phyloP scores from a whole-genome alignment of 2,797 vertebrate genomes.

The Lagorchestes hirsutus region DNA sequence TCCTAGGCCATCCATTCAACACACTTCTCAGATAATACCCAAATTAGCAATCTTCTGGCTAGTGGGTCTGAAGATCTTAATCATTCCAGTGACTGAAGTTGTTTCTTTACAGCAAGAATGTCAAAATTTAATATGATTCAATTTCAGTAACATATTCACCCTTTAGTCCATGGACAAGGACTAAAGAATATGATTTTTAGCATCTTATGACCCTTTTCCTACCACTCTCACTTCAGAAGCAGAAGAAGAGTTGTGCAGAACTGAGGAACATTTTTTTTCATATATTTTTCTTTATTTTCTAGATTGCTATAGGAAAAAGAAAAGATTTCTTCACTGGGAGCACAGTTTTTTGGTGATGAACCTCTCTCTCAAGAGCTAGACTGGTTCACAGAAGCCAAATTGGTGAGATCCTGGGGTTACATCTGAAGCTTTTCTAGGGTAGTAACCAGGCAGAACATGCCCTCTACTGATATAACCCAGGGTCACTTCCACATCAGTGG shows the following conservation, averaged over 20 bases:
- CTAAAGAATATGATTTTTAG: neutral
- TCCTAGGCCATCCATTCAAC: neutral
- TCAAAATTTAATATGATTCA: neutral
- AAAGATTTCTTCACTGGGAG: too few relatives aligned
- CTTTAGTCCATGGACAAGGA: neutral
- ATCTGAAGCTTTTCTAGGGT: neutral
- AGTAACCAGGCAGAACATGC: neutral
- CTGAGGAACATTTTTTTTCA: neutral
- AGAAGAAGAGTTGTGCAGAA: neutral
- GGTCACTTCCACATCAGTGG: neutral
- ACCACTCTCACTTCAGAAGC: neutral
- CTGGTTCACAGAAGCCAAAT: neutral
- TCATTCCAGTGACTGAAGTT: neutral
- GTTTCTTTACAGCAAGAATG: neutral
- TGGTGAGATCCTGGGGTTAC: neutral
- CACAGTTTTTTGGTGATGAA: neutral
- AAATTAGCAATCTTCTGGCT: neutral
- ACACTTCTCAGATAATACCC: neutral
- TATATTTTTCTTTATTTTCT: neutral
- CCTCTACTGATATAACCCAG: neutral
- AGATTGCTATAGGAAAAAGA: neutral
- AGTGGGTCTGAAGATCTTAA: neutral
- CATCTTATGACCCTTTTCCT: neutral
- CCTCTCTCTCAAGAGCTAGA: neutral
- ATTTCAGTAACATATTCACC: neutral